These are phyloP conservation scores for Plutella xylostella DNA, from an alignment of 2,888 invertebrate genomes.

Conservation along the genomic window DNA sequence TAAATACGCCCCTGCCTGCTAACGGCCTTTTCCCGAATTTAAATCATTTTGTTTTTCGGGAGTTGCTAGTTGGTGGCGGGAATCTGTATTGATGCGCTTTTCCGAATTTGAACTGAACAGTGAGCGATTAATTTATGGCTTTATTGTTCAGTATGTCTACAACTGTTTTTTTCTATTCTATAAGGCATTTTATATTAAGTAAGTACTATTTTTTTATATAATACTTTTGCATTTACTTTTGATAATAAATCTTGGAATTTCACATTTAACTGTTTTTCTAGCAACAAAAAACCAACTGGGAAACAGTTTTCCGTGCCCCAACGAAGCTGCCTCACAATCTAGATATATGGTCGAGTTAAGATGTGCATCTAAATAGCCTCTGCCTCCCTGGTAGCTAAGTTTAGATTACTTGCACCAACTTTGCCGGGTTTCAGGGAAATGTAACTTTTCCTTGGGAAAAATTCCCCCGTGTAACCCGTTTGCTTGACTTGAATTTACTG, in stretches of 20 bases:
- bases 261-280: not conserved
- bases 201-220: too few relatives aligned
- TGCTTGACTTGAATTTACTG: slow-evolving; percentile 56
- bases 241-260: not conserved
- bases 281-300: not conserved
- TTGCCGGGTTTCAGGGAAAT: slow-evolving; percentile 45
- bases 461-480: slow-evolving; percentile 52
- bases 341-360: slow-evolving; percentile 67
- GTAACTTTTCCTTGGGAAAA: slow-evolving; percentile 37
- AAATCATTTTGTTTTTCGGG: too few relatives aligned
- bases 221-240: not conserved
- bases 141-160: too few relatives aligned
- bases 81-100: too few relatives aligned
- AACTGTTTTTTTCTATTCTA: too few relatives aligned
- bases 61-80: too few relatives aligned
- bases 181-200: too few relatives aligned
- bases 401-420: slow-evolving; percentile 68
- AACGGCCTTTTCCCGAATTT: not conserved
- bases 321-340: slow-evolving; percentile 53
- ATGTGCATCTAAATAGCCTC: slow-evolving; percentile 69
- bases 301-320: slow-evolving; percentile 1
- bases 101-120: too few relatives aligned
- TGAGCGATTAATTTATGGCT: too few relatives aligned
- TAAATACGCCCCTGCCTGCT: slow-evolving; percentile 38
- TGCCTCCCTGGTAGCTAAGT: slow-evolving; percentile 63